Conservation (phyloP, 2,797 vertebrate species). For the Pipistrellus pygmaeus region DNA sequence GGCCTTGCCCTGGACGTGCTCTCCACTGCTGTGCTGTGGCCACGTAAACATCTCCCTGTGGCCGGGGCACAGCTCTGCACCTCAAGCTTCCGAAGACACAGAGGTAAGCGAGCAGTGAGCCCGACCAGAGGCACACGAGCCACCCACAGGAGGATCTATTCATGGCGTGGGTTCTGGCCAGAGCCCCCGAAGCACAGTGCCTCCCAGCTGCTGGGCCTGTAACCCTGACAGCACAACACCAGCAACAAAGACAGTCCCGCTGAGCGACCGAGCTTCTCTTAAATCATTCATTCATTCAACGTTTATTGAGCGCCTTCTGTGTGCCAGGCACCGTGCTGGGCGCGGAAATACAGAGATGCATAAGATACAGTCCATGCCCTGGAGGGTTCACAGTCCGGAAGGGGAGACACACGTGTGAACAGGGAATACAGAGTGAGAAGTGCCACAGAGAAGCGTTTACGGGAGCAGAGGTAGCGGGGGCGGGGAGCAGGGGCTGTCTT, state of each 20-base stretch:
- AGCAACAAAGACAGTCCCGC: not conserved
- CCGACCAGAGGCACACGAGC: not conserved
- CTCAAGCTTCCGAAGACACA: not conserved
- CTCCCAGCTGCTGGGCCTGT: not conserved
- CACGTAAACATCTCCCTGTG: fast-evolving
- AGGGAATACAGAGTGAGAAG: slow-evolving; percentile 66
- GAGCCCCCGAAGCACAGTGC: not conserved
- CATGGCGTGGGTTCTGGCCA: not conserved
- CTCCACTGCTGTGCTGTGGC: not conserved
- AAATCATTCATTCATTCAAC: slow-evolving; percentile 80
- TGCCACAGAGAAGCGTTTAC: slow-evolving; percentile 76
- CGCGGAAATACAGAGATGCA: slow-evolving; percentile 80
- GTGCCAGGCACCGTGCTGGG: slow-evolving; percentile 83
- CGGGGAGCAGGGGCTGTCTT: not conserved
- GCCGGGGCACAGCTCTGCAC: not conserved
- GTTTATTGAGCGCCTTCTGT: slow-evolving; percentile 83
- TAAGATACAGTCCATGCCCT: slow-evolving; percentile 84
- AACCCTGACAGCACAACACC: not conserved
- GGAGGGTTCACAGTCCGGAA: slow-evolving; percentile 82
- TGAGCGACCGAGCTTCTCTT: not conserved
- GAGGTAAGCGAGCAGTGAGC: not conserved
- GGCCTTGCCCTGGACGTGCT: not conserved
- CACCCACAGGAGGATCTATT: not conserved
- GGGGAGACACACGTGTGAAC: slow-evolving; percentile 80
- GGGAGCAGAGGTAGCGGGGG: slow-evolving; percentile 77